phyloP scores from a whole-genome alignment of 1,140 invertebrate species.

The Leptinotarsa lineolata region DNA sequence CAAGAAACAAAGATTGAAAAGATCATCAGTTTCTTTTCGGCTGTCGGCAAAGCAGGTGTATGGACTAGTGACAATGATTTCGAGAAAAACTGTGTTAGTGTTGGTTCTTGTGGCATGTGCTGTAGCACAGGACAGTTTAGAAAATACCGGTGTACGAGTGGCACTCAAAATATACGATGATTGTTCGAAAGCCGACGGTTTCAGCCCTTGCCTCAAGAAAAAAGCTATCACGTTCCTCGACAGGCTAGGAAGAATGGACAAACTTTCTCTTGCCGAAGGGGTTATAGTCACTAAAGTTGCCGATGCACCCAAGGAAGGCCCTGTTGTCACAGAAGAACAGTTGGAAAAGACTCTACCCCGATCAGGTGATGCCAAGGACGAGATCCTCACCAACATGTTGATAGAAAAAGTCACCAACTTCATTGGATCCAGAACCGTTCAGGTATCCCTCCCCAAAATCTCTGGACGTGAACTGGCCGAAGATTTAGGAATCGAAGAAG shows the following conservation, averaged over 20 bases:
- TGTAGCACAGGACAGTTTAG: conserved; percentile 41
- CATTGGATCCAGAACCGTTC: conserved; percentile 74
- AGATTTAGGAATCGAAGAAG: conserved; percentile 77
- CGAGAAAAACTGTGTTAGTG: conserved; percentile 49
- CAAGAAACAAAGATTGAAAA: conserved; percentile 35
- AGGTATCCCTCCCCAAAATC: conserved; percentile 74
- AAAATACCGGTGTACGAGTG: conserved; percentile 60
- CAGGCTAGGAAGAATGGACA: conserved; percentile 69
- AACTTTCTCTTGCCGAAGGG: conserved; percentile 67
- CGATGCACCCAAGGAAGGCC: conserved; percentile 49
- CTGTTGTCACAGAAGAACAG: conserved; percentile 63
- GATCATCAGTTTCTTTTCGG: conserved; percentile 33
- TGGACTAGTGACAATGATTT: conserved; percentile 41
- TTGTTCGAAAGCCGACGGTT: conserved; percentile 63
- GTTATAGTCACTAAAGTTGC: conserved; percentile 67
- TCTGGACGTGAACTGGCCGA: conserved; percentile 59
- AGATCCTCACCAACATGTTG: conserved; percentile 68
- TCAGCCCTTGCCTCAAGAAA: conserved; percentile 77
- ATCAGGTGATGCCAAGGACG: conserved; percentile 66
- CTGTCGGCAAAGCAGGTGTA: conserved; percentile 32
- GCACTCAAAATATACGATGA: conserved; percentile 67
- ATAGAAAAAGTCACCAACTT: conserved; percentile 71
- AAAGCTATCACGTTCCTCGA: conserved; percentile 78
- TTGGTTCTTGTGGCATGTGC: conserved; percentile 41
- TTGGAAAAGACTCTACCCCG: conserved; percentile 68